phyloP scores from a whole-genome alignment of 2,113 vertebrate genomes.

The Saguinus imperator region DNA sequence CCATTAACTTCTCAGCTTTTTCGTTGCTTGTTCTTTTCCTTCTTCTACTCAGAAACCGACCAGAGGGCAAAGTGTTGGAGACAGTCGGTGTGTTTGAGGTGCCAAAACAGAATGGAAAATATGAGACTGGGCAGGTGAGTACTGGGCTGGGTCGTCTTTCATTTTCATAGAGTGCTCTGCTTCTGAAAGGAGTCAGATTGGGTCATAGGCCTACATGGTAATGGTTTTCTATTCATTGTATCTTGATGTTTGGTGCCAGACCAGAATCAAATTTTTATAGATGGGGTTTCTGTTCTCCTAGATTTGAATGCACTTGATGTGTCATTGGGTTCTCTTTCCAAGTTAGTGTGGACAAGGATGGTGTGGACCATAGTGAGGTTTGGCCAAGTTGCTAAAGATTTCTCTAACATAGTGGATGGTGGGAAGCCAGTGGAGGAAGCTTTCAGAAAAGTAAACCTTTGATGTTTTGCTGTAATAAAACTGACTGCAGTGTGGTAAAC shows the following conservation, averaged over 20 bases:
- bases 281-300: not conserved
- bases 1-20: not conserved
- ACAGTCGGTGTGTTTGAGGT: slow-evolving; percentile 96
- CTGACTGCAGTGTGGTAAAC: not conserved
- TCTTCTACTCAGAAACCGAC: slow-evolving; percentile 89
- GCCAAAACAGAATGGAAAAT: slow-evolving; percentile 95
- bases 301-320: not conserved
- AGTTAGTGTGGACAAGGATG: not conserved
- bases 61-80: slow-evolving; percentile 96
- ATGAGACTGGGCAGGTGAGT: slow-evolving; percentile 96
- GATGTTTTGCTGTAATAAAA: not conserved
- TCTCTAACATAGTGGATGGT: not conserved
- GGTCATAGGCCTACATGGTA: not conserved
- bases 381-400: not conserved
- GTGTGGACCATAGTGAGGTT: not conserved
- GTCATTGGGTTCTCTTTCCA: slow-evolving; percentile 7
- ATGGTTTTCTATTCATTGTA: not conserved
- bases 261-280: not conserved
- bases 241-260: not conserved
- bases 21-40: slow-evolving; percentile 63
- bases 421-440: not conserved
- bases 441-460: slow-evolving; percentile 46
- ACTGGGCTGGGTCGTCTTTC: not conserved
- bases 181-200: not conserved
- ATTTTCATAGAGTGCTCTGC: not conserved